These are phyloP conservation scores for Tanypteryx hageni DNA, from an alignment of 2,888 invertebrate genomes.

Conservation along the genomic window DNA sequence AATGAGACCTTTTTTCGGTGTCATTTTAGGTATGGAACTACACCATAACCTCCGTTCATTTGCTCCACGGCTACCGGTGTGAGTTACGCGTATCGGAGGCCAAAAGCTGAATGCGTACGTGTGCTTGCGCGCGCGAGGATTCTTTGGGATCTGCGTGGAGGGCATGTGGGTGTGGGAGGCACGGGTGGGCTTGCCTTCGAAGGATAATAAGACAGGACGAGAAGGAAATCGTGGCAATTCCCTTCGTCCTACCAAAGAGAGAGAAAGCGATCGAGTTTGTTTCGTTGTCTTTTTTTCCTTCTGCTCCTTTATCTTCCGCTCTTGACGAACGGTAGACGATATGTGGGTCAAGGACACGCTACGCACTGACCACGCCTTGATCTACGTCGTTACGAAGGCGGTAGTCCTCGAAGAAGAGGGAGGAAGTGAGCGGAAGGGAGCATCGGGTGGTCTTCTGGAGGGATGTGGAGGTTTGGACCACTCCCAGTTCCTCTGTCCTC, in stretches of 20 bases:
- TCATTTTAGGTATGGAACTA: not conserved
- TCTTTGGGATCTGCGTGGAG: not conserved
- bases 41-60: not conserved
- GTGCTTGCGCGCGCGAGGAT: not conserved
- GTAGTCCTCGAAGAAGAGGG: not conserved
- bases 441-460: not conserved
- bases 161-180: too few relatives aligned
- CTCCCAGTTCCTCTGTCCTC: not conserved
- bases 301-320: not conserved
- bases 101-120: not conserved
- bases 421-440: not conserved
- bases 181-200: not conserved
- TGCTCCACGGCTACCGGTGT: not conserved
- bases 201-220: not conserved
- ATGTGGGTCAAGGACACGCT: constrained; percentile 10
- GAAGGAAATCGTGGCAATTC: not conserved
- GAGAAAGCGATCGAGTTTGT: not conserved
- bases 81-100: not conserved
- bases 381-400: not conserved
- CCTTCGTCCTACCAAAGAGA: not conserved
- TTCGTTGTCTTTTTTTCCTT: constrained; percentile 7
- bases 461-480: not conserved
- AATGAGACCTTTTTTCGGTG: not conserved
- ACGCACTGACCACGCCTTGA: constrained; percentile 1
- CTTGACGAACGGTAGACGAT: not conserved